Evolutionary conservation across 2,888 invertebrate species (phyloP).

Genomic region (Osedax fenrisi): DNA sequence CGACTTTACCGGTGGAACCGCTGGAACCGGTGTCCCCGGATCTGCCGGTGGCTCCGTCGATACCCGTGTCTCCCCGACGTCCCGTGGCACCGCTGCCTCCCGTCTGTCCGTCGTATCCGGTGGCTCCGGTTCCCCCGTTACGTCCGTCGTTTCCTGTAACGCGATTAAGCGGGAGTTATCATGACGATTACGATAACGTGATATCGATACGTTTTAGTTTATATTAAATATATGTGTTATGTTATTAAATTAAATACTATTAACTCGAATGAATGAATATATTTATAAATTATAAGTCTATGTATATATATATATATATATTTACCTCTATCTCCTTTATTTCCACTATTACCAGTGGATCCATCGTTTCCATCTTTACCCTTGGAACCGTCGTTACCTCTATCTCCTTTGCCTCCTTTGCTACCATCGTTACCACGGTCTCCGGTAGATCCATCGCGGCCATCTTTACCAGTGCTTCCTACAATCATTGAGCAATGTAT

Average conservation of each 20-base stretch:
- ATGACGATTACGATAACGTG: too few species aligned
- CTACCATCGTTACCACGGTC: not conserved
- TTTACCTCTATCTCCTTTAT: too few species aligned
- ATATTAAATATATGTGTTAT: too few species aligned
- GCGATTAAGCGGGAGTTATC: too few species aligned
- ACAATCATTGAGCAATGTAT: too few species aligned
- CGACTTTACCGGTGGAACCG: conserved; percentile 37
- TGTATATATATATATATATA: too few species aligned
- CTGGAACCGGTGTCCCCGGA: conserved; percentile 39
- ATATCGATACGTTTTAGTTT: too few species aligned
- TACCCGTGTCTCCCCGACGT: conserved; percentile 27
- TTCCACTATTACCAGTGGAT: not conserved
- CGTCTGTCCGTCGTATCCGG: not conserved
- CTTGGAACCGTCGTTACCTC: conserved; percentile 8
- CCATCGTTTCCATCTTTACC: conserved; percentile 2
- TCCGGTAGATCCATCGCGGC: conserved; percentile 23
- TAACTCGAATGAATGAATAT: too few species aligned
- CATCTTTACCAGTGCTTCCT: conserved; percentile 31
- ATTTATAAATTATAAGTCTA: too few species aligned
- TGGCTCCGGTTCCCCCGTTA: not conserved
- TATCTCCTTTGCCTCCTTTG: not conserved
- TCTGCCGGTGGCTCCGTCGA: conserved; percentile 42
- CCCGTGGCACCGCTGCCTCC: conserved; percentile 28
- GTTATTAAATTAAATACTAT: too few species aligned
- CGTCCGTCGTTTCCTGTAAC: conserved; percentile 12